These are phyloP conservation scores for Motacilla tschutschensis DNA, from an alignment of 2,113 vertebrate genomes.

Conservation along the genomic window DNA sequence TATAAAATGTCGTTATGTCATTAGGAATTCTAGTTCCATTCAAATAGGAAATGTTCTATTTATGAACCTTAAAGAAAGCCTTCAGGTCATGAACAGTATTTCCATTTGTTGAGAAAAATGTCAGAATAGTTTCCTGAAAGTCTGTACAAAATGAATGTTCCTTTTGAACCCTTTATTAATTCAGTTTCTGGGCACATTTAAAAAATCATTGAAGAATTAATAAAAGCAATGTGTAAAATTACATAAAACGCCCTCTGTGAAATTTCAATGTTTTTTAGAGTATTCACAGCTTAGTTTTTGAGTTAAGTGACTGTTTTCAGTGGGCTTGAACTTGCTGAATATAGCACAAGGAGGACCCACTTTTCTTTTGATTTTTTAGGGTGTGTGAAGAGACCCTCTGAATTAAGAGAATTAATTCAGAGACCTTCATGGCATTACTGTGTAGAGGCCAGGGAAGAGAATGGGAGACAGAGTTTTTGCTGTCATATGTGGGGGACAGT, in stretches of 20 bases:
- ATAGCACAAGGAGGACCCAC: background rate
- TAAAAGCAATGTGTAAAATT: background rate
- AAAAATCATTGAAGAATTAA: background rate
- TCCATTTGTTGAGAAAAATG: conserved; percentile 22
- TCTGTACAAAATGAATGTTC: background rate
- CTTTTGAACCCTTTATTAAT: background rate
- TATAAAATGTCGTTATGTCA: background rate
- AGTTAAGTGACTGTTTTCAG: background rate
- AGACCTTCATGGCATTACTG: background rate
- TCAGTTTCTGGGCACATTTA: background rate
- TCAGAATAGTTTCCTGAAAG: background rate
- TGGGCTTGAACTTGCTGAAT: background rate
- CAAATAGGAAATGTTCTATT: background rate
- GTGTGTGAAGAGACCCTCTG: background rate
- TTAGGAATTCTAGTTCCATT: conserved; percentile 15
- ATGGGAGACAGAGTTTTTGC: background rate
- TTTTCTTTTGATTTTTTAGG: background rate
- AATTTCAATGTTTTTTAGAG: background rate
- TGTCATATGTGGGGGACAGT: background rate
- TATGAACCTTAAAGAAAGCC: conserved; percentile 13
- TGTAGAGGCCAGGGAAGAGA: background rate
- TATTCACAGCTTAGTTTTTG: background rate
- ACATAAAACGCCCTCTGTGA: background rate
- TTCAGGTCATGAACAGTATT: background rate
- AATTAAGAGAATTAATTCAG: background rate